These are phyloP conservation scores for Oryctes rhinoceros DNA, from an alignment of 1,140 invertebrate genomes.

Conservation along the genomic window DNA sequence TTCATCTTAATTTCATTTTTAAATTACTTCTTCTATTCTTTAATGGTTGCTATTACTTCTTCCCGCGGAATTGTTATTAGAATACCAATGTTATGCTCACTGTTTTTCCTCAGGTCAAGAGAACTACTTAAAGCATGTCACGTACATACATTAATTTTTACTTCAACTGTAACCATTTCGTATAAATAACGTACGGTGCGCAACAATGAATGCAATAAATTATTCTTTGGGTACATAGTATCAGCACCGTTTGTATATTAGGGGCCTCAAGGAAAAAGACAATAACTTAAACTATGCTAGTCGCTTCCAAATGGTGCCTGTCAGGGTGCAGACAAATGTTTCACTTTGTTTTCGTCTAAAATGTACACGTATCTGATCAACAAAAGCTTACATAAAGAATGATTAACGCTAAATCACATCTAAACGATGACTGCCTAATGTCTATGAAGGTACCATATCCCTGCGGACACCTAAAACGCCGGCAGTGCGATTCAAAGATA, in stretches of 20 bases:
- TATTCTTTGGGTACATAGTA: conserved; percentile 6
- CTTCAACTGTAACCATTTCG: neutral
- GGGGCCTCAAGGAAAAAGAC: neutral
- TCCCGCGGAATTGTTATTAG: too few relatives aligned
- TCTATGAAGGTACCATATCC: neutral
- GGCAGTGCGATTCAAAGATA: conserved; percentile 22
- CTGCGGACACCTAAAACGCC: conserved; percentile 15
- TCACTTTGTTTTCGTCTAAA: conserved; percentile 11
- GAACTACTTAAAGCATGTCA: neutral
- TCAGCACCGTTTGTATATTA: conserved; percentile 12
- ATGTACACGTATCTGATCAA: neutral
- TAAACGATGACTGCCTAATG: neutral
- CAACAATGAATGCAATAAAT: neutral
- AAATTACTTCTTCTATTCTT: too few relatives aligned
- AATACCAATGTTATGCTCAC: too few relatives aligned
- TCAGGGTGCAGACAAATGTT: conserved; percentile 16
- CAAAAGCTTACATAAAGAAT: conserved; percentile 20
- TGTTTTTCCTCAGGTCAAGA: neutral
- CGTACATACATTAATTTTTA: neutral
- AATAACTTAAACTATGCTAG: neutral
- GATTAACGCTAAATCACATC: conserved; percentile 32
- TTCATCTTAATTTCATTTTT: too few relatives aligned
- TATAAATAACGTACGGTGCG: neutral
- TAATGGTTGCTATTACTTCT: too few relatives aligned
- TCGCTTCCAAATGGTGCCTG: neutral